phyloP scores from a whole-genome alignment of 2,113 vertebrate genomes.

The Megaceryle torquata region DNA sequence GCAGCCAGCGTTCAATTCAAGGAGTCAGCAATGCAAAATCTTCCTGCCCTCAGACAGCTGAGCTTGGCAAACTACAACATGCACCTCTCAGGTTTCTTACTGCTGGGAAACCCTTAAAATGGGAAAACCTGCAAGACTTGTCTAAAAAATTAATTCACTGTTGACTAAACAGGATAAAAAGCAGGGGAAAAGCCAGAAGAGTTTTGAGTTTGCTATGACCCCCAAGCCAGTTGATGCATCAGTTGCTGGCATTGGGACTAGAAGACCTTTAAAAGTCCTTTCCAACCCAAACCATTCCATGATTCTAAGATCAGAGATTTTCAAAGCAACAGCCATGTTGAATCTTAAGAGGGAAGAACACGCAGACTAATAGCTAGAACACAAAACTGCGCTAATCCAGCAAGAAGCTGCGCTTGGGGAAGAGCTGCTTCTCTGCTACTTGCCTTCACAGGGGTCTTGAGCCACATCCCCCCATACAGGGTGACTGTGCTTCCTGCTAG shows the following conservation, averaged over 20 bases:
- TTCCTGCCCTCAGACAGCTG: not conserved
- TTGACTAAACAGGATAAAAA: not conserved
- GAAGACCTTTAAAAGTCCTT: not conserved
- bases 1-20: rapidly evolving
- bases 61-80: not conserved
- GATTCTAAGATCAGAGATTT: not conserved
- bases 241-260: not conserved
- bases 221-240: not conserved
- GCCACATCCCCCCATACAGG: rapidly evolving
- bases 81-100: not conserved
- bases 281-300: not conserved
- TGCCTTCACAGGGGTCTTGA: not conserved
- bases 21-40: not conserved
- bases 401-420: not conserved
- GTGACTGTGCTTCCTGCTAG: rapidly evolving
- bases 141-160: not conserved
- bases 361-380: not conserved
- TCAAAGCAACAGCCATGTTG: not conserved
- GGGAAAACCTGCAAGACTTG: not conserved
- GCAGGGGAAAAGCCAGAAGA: not conserved
- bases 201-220: not conserved
- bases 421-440: not conserved
- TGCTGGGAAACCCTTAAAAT: not conserved
- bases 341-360: not conserved
- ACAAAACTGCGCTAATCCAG: not conserved